Evolutionary conservation across 2,797 vertebrate species (phyloP).

Genomic region (Numenius phaeopus): DNA sequence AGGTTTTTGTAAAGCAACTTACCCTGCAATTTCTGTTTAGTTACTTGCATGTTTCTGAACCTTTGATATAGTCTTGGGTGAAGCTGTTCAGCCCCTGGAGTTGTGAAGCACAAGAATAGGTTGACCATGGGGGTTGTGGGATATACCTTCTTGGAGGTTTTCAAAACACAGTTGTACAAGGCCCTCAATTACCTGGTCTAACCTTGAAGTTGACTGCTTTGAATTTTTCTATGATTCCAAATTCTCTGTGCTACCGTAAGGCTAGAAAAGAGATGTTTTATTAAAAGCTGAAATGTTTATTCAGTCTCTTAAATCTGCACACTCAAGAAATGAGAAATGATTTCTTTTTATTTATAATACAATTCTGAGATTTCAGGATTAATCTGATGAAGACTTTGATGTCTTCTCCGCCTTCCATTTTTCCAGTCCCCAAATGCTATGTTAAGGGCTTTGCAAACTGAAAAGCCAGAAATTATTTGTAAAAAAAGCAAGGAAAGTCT

Average conservation of each 20-base stretch:
- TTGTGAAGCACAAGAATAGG: not conserved
- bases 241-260: not conserved
- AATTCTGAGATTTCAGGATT: not conserved
- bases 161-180: not conserved
- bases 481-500: not conserved
- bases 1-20: not conserved
- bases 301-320: not conserved
- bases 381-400: not conserved
- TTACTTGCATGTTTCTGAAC: not conserved
- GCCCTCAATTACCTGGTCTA: not conserved
- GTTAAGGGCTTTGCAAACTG: not conserved
- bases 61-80: not conserved
- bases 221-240: not conserved
- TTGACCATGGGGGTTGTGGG: not conserved
- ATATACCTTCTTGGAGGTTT: not conserved
- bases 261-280: not conserved
- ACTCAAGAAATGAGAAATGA: not conserved
- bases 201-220: not conserved
- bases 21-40: not conserved
- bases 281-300: conserved; percentile 25
- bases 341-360: conserved; percentile 30
- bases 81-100: not conserved
- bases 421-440: not conserved
- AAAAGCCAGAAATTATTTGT: not conserved
- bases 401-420: not conserved